Evolutionary conservation across 1,140 invertebrate genomes (phyloP).

Genomic region (Pseudomyrmex pallidus): DNA sequence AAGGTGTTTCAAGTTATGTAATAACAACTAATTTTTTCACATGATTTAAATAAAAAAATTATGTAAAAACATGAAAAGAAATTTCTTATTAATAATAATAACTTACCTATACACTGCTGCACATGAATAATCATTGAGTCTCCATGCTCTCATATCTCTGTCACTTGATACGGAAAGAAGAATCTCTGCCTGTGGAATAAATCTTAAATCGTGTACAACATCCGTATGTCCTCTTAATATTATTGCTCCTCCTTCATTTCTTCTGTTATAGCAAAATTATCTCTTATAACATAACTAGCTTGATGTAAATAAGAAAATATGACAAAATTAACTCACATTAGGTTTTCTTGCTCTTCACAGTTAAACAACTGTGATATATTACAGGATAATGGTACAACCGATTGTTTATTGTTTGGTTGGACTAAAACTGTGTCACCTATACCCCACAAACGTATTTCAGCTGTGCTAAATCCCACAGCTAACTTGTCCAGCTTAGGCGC

Average conservation of each 20-base stretch:
- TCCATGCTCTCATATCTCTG: conserved; percentile 90
- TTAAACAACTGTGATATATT: conserved; percentile 73
- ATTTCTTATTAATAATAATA: conserved; percentile 70
- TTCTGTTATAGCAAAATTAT: conserved; percentile 62
- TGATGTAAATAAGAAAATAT: conserved; percentile 29
- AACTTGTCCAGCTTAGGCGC: conserved; percentile 86
- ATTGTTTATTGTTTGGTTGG: conserved; percentile 75
- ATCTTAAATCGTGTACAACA: conserved; percentile 90
- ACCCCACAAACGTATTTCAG: conserved; percentile 88
- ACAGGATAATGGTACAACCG: conserved; percentile 76
- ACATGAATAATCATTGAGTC: conserved; percentile 88
- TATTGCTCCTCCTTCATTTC: conserved; percentile 85
- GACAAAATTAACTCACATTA: conserved; percentile 68
- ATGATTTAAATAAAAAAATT: no score
- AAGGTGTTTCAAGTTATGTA: no score
- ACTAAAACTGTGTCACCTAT: conserved; percentile 87
- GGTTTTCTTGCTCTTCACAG: conserved; percentile 67
- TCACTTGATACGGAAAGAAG: conserved; percentile 92
- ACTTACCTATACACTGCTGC: conserved; percentile 89
- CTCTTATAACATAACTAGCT: not conserved
- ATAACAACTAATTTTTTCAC: not conserved
- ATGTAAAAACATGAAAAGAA: not conserved
- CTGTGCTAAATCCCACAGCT: conserved; percentile 87
- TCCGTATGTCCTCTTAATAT: conserved; percentile 90
- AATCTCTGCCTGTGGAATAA: conserved; percentile 86